Base-by-base conservation (phyloP, 2,113 vertebrate genomes). In the Neolamprologus kungweensis region DNA sequence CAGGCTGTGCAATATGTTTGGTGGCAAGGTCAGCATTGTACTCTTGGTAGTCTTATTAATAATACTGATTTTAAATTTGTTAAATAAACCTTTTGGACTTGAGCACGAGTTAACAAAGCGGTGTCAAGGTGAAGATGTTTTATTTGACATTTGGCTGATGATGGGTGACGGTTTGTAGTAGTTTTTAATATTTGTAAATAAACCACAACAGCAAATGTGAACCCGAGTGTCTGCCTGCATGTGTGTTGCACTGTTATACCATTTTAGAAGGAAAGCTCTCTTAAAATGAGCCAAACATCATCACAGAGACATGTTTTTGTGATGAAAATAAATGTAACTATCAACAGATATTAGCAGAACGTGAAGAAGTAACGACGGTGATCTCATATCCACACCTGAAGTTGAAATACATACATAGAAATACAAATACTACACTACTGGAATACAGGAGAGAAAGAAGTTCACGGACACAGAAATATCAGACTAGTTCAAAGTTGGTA, bases 1-100 rank as follows among this genome's bases (percentile, higher is more conserved):
- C 97, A 98, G 98, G 96, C 96, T 98, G 98, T 99, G 98, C 98
- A 99, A 99, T 99, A 99, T 96, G 97, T 96, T 92, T 92, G 93
- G 95, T 96, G 96, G 94, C 97, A 97, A 97, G 96, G 97, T 97
- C 96, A 97, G 96, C 97, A 96, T 97, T 98, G 97, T 98, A 97
- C 97, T 97, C 98, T 93, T 91, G 91, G 97, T 97, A 97, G 97
- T 97, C 97, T 96, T 97, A 85, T 88, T 83, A 78, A 78, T 78
- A 78, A 78, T 51, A 78, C 28, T 78, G 98, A 97, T 98, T 98
- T 99, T 99, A 98, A 98, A 98, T 97, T 97, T 99, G 98, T 99
- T 97, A 98, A 98, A 98, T 98, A 98, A 98, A 98, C 96, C 96
- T 97, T 98, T 97, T 88, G 94, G 97, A 97, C 96, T 96, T 95